A percentile compares a stretch with the other conserved stretches of the same genome.
These are phyloP conservation scores for Odontomachus brunneus DNA, from an alignment of 1,140 invertebrate genomes.

Conservation along the genomic window DNA sequence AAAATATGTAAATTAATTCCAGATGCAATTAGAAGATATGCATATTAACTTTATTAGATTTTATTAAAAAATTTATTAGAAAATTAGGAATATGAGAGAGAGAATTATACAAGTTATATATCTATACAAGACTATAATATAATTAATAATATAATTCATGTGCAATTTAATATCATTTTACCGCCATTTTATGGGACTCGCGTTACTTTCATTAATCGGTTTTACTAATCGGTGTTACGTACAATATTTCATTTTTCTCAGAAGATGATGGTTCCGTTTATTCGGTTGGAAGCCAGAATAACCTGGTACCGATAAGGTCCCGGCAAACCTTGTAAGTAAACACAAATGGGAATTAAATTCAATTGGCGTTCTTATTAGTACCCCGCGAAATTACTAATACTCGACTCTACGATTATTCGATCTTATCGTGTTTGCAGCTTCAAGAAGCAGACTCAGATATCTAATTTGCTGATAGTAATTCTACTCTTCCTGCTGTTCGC, in stretches of 20 bases:
- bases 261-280: slow-evolving; percentile 74
- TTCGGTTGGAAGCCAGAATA: slow-evolving; percentile 76
- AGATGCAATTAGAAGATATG: too few relatives aligned
- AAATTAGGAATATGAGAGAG: too few relatives aligned
- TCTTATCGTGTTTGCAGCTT: slow-evolving; percentile 69
- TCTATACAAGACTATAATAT: too few relatives aligned
- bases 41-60: background rate
- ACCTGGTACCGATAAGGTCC: slow-evolving; percentile 80
- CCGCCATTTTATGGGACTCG: too few relatives aligned
- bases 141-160: background rate
- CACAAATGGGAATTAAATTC: background rate
- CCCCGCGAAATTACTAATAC: background rate
- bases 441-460: slow-evolving; percentile 66
- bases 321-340: slow-evolving; percentile 78
- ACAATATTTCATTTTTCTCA: slow-evolving; percentile 8
- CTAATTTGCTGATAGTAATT: slow-evolving; percentile 49
- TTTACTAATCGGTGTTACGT: background rate
- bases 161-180: background rate
- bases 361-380: slow-evolving; percentile 21
- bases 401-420: slow-evolving; percentile 18
- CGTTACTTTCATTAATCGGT: too few relatives aligned
- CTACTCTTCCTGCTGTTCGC: slow-evolving; percentile 58
- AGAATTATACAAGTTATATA: too few relatives aligned
- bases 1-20: too few relatives aligned
- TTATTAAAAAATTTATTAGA: background rate